A percentile compares a stretch with the other conserved stretches of the same genome.
Conservation (phyloP, 2,797 vertebrate genomes). For the Alosa sapidissima region DNA sequence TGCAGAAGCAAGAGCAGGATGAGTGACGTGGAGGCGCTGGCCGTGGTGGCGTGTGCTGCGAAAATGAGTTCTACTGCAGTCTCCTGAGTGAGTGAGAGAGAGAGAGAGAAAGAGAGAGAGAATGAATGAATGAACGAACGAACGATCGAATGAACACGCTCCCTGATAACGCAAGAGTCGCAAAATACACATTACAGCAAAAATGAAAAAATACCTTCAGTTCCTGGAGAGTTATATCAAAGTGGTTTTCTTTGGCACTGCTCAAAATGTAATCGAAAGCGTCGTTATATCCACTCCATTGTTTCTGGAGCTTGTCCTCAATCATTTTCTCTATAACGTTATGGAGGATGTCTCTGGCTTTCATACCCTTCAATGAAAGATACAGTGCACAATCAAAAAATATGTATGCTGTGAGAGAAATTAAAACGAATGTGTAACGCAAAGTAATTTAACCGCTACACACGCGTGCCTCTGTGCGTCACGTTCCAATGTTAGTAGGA, state of each 20-base stretch:
- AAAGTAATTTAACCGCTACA: too few relatives aligned
- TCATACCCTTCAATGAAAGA: constrained; percentile 80
- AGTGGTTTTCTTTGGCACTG: constrained; percentile 83
- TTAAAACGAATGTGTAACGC: too few relatives aligned
- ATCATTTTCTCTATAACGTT: constrained; percentile 90
- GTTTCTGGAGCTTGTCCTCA: constrained; percentile 81
- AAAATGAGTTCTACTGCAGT: constrained; percentile 94
- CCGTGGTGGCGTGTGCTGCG: constrained; percentile 95
- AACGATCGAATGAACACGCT: not conserved
- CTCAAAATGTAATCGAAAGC: constrained; percentile 89
- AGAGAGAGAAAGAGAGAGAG: not conserved
- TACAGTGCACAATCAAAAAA: not conserved
- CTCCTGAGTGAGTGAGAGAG: constrained; percentile 73
- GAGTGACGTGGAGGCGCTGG: constrained; percentile 93
- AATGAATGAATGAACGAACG: not conserved
- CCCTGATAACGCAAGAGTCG: not conserved
- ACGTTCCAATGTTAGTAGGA: too few relatives aligned
- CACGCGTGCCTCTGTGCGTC: not conserved
- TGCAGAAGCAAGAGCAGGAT: constrained; percentile 88
- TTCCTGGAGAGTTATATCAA: constrained; percentile 85
- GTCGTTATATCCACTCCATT: constrained; percentile 71
- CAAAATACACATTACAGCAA: not conserved
- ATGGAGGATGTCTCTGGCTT: constrained; percentile 87
- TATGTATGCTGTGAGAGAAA: not conserved
- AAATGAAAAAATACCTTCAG: constrained; percentile 81